Evolutionary conservation across 2,888 invertebrate genomes (phyloP).

Genomic region (Galeruca laticollis): DNA sequence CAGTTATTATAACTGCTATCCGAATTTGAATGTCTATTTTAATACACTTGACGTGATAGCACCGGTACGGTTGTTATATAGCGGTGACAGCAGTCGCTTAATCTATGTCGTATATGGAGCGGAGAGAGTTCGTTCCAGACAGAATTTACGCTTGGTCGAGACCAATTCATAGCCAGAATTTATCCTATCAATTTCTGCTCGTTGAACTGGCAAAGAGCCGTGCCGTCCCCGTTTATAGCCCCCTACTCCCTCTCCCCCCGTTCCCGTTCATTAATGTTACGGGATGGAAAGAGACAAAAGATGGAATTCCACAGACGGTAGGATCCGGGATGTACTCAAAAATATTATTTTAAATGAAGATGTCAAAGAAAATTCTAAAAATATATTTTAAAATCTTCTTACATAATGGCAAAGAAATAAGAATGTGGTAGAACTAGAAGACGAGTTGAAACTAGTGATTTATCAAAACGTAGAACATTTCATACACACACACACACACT

Average conservation of each 20-base stretch:
- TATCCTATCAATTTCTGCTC: constrained; percentile 76
- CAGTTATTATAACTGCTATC: constrained; percentile 17
- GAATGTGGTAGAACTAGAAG: not conserved
- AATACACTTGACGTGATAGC: constrained; percentile 34
- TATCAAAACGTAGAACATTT: no score
- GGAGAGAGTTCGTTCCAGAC: constrained; percentile 41
- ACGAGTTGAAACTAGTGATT: no score
- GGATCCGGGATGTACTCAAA: not conserved
- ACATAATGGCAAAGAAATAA: no score
- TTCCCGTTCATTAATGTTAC: constrained; percentile 53
- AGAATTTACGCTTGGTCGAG: constrained; percentile 66
- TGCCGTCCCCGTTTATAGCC: constrained; percentile 49
- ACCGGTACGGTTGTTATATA: constrained; percentile 6
- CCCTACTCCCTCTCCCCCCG: constrained; percentile 41
- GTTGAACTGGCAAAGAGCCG: constrained; percentile 72
- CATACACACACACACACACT: no score
- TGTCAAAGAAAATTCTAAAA: not conserved
- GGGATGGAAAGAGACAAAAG: constrained; percentile 14
- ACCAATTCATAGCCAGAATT: constrained; percentile 74
- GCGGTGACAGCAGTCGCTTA: constrained; percentile 30
- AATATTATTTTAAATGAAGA: not conserved
- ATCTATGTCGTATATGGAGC: constrained; percentile 41
- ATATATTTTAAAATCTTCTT: not conserved
- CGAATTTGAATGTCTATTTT: constrained; percentile 37
- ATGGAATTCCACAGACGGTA: not conserved